Evolutionary conservation across 2,797 vertebrate genomes (phyloP).

Genomic region (Hippoglossus hippoglossus): DNA sequence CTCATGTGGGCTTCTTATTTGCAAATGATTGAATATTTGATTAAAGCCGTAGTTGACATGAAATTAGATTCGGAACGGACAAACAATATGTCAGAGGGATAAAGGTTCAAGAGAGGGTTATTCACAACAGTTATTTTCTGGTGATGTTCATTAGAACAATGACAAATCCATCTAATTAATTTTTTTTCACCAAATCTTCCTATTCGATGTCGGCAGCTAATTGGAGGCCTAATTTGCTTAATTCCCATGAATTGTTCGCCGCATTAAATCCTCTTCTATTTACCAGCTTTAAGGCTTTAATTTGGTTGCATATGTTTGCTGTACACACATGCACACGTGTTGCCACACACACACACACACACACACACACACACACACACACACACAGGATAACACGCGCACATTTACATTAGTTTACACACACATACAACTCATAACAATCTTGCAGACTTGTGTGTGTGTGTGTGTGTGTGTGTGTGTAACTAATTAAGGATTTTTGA

Average conservation of each 20-base stretch:
- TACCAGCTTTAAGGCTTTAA: constrained; percentile 85
- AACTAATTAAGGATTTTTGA: neutral
- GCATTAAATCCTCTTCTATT: constrained; percentile 86
- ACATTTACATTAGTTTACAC: neutral
- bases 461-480: too few species aligned
- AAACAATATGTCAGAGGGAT: constrained; percentile 66
- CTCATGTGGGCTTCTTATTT: constrained; percentile 70
- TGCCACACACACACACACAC: constrained; percentile 47
- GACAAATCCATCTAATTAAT: constrained; percentile 83
- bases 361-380: too few species aligned
- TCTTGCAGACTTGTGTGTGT: too few species aligned
- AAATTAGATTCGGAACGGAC: constrained; percentile 68
- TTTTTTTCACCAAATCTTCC: constrained; percentile 81
- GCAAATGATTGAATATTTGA: constrained; percentile 80
- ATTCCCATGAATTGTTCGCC: constrained; percentile 82
- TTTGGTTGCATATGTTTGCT: constrained; percentile 85
- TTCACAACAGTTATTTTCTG: constrained; percentile 47
- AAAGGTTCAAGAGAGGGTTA: constrained; percentile 30
- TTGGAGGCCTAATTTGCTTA: constrained; percentile 85
- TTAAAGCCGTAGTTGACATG: constrained; percentile 73
- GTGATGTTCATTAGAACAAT: constrained; percentile 71
- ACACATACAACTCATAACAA: too few species aligned
- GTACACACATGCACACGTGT: constrained; percentile 57
- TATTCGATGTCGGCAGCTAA: constrained; percentile 78
- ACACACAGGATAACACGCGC: too few species aligned